A percentile compares a stretch with the other conserved stretches of the same genome.
phyloP scores from a whole-genome alignment of 2,888 invertebrate species.

The Megastigmus dorsalis region DNA sequence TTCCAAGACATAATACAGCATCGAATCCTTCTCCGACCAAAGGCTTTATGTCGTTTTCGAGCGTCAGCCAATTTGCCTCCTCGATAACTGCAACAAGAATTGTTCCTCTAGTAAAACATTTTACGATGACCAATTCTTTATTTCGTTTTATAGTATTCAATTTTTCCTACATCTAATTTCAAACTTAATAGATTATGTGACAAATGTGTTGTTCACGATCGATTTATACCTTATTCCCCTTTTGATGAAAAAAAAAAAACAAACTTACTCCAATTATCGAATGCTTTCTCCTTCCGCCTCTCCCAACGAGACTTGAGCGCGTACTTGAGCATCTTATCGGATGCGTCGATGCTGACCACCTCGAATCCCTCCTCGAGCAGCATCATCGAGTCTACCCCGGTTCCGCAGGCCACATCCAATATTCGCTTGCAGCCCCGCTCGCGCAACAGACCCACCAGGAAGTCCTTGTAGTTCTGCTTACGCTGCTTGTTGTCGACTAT shows the following conservation, averaged over 20 bases:
- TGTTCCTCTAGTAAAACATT: too few species aligned
- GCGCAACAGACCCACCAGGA: slow-evolving; percentile 83
- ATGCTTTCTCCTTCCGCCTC: slow-evolving; percentile 84
- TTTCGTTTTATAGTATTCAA: too few species aligned
- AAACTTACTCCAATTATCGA: slow-evolving; percentile 87
- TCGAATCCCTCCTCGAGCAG: slow-evolving; percentile 90
- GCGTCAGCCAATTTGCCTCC: slow-evolving; percentile 92
- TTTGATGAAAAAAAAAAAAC: too few species aligned
- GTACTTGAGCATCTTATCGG: slow-evolving; percentile 94
- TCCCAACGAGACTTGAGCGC: slow-evolving; percentile 91
- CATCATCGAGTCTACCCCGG: slow-evolving; percentile 93
- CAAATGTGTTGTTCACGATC: too few species aligned
- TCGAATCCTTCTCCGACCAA: slow-evolving; percentile 84
- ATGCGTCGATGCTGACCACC: slow-evolving; percentile 91
- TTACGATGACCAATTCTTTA: too few species aligned
- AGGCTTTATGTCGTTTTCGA: slow-evolving; percentile 83
- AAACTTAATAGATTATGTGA: too few species aligned
- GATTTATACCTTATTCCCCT: too few species aligned
- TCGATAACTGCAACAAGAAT: slow-evolving; percentile 86
- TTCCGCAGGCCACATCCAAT: slow-evolving; percentile 92
- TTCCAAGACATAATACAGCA: slow-evolving; percentile 92
- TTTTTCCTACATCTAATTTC: too few species aligned
- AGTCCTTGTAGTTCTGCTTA: slow-evolving; percentile 89
- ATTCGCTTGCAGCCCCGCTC: slow-evolving; percentile 83
- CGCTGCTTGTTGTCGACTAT: slow-evolving; percentile 90